These are phyloP conservation scores for Sweltsa coloradensis DNA, from an alignment of 1,140 invertebrate genomes.

Conservation along the genomic window DNA sequence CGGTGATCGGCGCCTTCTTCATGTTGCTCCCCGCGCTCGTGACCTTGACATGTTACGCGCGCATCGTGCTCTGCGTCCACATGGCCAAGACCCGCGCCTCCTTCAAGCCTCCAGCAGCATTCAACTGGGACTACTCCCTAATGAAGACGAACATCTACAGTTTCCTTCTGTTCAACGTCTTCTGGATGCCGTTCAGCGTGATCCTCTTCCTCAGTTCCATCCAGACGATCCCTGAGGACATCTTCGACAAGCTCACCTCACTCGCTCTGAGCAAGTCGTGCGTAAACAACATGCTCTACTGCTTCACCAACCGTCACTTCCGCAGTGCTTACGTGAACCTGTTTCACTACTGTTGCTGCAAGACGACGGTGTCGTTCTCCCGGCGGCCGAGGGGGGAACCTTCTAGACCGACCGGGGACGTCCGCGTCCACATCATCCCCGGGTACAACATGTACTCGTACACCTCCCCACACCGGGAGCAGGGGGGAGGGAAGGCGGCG, in stretches of 20 bases:
- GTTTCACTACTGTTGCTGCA: conserved; percentile 74
- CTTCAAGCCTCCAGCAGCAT: conserved; percentile 48
- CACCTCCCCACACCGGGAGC: conserved; percentile 37
- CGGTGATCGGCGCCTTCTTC: conserved; percentile 37
- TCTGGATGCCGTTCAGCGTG: conserved; percentile 56
- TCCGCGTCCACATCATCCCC: conserved; percentile 65
- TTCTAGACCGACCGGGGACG: conserved; percentile 42
- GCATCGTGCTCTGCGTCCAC: conserved; percentile 26
- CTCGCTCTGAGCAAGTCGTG: conserved; percentile 54
- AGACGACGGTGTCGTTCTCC: conserved; percentile 59
- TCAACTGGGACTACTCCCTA: conserved; percentile 46
- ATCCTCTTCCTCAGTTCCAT: conserved; percentile 38
- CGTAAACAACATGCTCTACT: conserved; percentile 53
- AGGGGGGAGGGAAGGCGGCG: conserved; percentile 19
- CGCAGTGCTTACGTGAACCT: conserved; percentile 62
- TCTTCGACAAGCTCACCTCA: conserved; percentile 53
- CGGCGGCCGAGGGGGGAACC: conserved; percentile 19
- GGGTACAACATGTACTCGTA: conserved; percentile 57
- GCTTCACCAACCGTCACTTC: conserved; percentile 49
- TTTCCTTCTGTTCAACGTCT: conserved; percentile 45
- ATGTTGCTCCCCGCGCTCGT: conserved; percentile 38
- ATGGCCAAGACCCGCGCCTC: conserved; percentile 31
- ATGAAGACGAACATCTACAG: conserved; percentile 49
- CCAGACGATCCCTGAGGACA: conserved; percentile 31
- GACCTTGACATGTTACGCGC: conserved; percentile 36